A percentile compares a stretch with the other conserved stretches of the same genome.
Evolutionary conservation across 2,888 invertebrate genomes (phyloP).

Genomic region (Drosophila paramelanica): DNA sequence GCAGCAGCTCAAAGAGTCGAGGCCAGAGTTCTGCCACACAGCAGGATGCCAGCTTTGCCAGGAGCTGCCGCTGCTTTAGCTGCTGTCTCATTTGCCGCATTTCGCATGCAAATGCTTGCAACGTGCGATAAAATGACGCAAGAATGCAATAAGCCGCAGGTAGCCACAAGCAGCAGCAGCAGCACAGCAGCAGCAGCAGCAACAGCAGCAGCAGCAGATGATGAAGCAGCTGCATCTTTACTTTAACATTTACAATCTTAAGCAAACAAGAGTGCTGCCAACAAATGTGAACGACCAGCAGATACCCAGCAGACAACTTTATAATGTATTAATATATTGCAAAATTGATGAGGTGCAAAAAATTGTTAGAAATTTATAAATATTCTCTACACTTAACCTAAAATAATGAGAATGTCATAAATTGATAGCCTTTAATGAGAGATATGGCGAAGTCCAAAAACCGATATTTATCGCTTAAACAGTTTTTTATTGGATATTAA

Average conservation of each 20-base stretch:
- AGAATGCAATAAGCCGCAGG: slow-evolving; percentile 61
- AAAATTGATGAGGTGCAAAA: too few species aligned
- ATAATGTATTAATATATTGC: too few species aligned
- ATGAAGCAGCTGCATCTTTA: slow-evolving; percentile 30
- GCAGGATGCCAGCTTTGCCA: slow-evolving; percentile 31
- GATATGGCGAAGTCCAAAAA: too few species aligned
- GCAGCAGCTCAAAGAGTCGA: slow-evolving; percentile 45
- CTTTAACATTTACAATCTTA: slow-evolving; percentile 29
- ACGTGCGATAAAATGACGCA: slow-evolving; percentile 65
- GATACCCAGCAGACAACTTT: not conserved
- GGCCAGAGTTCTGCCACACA: slow-evolving; percentile 43
- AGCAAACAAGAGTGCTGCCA: not conserved
- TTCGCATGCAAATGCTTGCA: slow-evolving; percentile 76
- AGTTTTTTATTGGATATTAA: too few species aligned
- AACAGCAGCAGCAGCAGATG: slow-evolving; percentile 20
- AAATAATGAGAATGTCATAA: too few species aligned
- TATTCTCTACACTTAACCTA: too few species aligned
- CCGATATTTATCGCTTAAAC: too few species aligned
- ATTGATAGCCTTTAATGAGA: too few species aligned
- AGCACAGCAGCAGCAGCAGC: slow-evolving; percentile 8
- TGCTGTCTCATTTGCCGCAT: slow-evolving; percentile 67
- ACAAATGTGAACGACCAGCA: not conserved
- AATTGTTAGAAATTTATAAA: too few species aligned
- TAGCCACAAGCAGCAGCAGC: slow-evolving; percentile 52
- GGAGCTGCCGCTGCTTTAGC: slow-evolving; percentile 4